Conservation (phyloP, 1,140 invertebrate species). For the Zaprionus ornatus region DNA sequence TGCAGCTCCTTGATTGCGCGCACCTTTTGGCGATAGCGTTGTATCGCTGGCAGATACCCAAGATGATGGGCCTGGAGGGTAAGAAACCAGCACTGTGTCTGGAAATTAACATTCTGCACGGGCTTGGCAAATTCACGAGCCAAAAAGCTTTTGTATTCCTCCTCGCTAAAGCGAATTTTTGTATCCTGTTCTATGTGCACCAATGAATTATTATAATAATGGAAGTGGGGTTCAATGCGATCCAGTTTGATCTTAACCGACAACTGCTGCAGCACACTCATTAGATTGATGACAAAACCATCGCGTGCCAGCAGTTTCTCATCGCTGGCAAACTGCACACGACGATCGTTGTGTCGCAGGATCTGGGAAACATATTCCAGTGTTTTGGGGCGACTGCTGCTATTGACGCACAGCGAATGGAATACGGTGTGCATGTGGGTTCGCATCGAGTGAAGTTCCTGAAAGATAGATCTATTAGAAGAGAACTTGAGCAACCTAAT, state of each 20-base stretch:
- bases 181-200: conserved; percentile 93
- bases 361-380: conserved; percentile 91
- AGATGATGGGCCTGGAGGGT: conserved; percentile 97
- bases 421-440: conserved; percentile 91
- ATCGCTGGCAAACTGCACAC: conserved; percentile 95
- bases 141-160: conserved; percentile 92
- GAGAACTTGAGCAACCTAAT: too few species aligned
- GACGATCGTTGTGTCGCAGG: conserved; percentile 92
- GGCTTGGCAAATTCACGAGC: conserved; percentile 53
- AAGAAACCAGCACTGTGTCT: conserved; percentile 98
- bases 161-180: conserved; percentile 91
- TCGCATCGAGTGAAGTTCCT: conserved; percentile 89
- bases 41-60: conserved; percentile 93
- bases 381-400: conserved; percentile 89
- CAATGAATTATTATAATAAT: conserved; percentile 91
- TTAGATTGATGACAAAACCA: conserved; percentile 97
- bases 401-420: conserved; percentile 93
- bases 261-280: conserved; percentile 94
- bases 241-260: conserved; percentile 93
- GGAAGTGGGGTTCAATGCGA: conserved; percentile 93
- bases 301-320: conserved; percentile 93
- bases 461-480: conserved; percentile 54
- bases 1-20: conserved; percentile 95
- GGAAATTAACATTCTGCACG: conserved; percentile 89
- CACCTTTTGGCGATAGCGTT: conserved; percentile 93